phyloP scores from a whole-genome alignment of 2,113 vertebrate species.

The Symphodus melops region DNA sequence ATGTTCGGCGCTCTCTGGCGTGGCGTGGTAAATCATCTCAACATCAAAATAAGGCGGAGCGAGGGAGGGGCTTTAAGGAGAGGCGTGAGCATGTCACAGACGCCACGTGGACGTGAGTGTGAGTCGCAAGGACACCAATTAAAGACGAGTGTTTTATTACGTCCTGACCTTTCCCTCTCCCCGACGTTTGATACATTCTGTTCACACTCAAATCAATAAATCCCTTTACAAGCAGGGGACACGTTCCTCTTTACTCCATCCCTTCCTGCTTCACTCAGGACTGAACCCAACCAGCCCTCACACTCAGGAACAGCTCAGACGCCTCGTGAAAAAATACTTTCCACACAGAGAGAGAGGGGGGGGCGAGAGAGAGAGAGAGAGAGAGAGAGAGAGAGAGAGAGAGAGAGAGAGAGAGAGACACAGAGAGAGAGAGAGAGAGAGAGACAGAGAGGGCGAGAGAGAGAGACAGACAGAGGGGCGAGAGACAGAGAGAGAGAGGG shows the following conservation, averaged over 20 bases:
- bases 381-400: too few relatives aligned
- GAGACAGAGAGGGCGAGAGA: too few relatives aligned
- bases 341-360: constrained; percentile 32
- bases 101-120: too few relatives aligned
- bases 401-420: neutral
- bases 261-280: constrained; percentile 9
- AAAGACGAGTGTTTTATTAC: constrained; percentile 26
- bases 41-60: constrained; percentile 10
- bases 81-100: too few relatives aligned
- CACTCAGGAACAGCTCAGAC: constrained; percentile 40
- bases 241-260: constrained; percentile 22
- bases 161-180: constrained; percentile 30
- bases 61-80: neutral
- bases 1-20: neutral
- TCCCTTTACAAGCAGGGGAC: constrained; percentile 31
- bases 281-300: constrained; percentile 11
- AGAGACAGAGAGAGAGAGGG: constrained; percentile 10
- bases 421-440: neutral
- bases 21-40: constrained; percentile 18
- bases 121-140: constrained; percentile 13
- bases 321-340: constrained; percentile 72
- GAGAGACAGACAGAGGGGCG: too few relatives aligned
- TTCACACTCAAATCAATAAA: constrained; percentile 57
- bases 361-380: too few relatives aligned
- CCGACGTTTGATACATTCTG: constrained; percentile 6